These are phyloP conservation scores for Crotalus tigris DNA, from an alignment of 2,113 vertebrate species.

Conservation along the genomic window DNA sequence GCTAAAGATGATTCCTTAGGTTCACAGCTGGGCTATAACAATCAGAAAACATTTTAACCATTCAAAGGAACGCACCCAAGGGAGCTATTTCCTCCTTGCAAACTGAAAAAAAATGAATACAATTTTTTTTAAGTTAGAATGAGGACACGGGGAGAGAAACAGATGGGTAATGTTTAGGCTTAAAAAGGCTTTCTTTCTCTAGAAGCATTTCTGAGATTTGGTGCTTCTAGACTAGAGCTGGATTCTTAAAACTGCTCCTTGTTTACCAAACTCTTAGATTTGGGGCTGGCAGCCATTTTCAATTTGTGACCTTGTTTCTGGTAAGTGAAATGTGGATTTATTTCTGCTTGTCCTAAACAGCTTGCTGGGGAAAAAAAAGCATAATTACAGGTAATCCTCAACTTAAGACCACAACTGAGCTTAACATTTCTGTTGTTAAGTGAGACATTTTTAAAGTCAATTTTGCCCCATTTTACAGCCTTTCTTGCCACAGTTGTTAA, in stretches of 20 bases:
- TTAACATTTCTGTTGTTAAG: no score
- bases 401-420: no score
- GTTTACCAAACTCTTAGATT: not conserved
- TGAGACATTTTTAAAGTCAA: no score
- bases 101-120: conserved; percentile 40
- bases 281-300: not conserved
- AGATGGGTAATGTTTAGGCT: conserved; percentile 49
- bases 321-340: not conserved
- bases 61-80: conserved; percentile 44
- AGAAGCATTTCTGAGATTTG: not conserved
- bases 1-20: conserved; percentile 50
- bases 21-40: conserved; percentile 27
- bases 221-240: not conserved
- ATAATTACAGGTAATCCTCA: not conserved
- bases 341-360: not conserved
- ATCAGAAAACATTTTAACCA: conserved; percentile 50
- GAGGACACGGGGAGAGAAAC: conserved; percentile 21
- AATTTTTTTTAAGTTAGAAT: conserved; percentile 54
- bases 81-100: conserved; percentile 32
- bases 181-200: conserved; percentile 46
- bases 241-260: not conserved
- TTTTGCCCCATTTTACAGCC: no score
- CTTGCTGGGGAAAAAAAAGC: not conserved
- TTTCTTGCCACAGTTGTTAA: no score
- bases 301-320: not conserved